phyloP scores from a whole-genome alignment of 2,113 vertebrate genomes.

The Chascanopsetta lugubris region DNA sequence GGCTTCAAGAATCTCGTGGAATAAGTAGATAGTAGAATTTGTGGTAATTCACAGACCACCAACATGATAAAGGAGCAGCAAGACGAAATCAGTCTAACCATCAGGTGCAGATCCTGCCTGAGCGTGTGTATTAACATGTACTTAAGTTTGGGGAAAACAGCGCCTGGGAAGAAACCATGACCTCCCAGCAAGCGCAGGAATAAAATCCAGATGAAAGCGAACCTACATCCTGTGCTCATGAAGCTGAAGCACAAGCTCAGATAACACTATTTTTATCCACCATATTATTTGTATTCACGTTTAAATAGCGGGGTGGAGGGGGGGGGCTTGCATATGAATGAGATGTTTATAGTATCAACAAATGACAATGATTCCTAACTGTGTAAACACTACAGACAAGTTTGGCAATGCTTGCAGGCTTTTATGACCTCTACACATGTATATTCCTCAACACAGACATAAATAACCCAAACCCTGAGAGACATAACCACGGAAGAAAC shows the following conservation, averaged over 20 bases:
- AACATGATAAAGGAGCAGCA: conserved; percentile 46
- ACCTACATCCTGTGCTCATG: conserved; percentile 29
- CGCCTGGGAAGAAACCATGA: conserved; percentile 43
- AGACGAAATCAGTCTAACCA: conserved; percentile 59
- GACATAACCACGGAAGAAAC: neutral
- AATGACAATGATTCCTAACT: neutral
- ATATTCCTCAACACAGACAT: neutral
- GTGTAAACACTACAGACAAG: neutral
- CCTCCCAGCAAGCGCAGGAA: conserved; percentile 56
- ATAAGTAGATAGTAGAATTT: conserved; percentile 23
- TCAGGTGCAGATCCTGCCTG: conserved; percentile 54
- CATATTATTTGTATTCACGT: conserved; percentile 4
- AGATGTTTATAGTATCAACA: neutral
- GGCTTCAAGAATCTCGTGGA: conserved; percentile 5
- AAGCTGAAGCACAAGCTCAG: neutral
- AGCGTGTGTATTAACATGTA: conserved; percentile 61
- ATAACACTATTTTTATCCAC: conserved; percentile 13
- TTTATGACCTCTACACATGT: neutral
- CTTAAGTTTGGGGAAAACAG: conserved; percentile 55
- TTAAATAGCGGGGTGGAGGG: neutral
- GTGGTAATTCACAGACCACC: conserved; percentile 56
- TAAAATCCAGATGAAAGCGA: conserved; percentile 31
- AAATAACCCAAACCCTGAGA: neutral
- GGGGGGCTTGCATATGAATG: neutral
- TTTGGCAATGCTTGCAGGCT: neutral